phyloP scores from a whole-genome alignment of 2,888 invertebrate species.

The Bedellia somnulentella region DNA sequence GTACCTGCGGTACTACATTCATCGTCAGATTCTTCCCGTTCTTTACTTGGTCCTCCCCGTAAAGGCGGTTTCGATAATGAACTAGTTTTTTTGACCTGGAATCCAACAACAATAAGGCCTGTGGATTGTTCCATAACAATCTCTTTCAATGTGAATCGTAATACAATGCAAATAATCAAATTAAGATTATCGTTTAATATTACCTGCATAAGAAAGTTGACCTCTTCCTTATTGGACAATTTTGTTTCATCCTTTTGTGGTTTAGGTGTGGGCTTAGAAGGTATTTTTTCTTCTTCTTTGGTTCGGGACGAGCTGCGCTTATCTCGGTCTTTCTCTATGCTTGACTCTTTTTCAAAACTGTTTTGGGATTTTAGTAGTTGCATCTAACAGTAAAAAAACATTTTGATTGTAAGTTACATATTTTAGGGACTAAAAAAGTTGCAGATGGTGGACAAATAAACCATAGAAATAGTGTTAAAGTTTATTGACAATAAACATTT shows the following conservation, averaged over 20 bases:
- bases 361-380: conserved; percentile 56
- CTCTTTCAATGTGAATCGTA: too few relatives aligned
- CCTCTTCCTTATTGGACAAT: conserved; percentile 38
- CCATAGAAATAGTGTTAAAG: too few relatives aligned
- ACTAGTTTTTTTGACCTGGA: conserved; percentile 43
- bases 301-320: conserved; percentile 43
- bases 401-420: background rate
- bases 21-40: conserved; percentile 56
- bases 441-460: too few relatives aligned
- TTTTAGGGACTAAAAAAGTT: background rate
- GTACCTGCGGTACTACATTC: conserved; percentile 57
- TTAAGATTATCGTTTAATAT: too few relatives aligned
- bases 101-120: background rate
- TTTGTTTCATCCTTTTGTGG: conserved; percentile 7
- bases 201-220: conserved; percentile 55
- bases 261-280: conserved; percentile 12
- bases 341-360: conserved; percentile 56
- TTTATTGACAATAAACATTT: too few relatives aligned
- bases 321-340: conserved; percentile 17
- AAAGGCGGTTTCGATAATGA: conserved; percentile 32
- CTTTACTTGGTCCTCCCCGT: conserved; percentile 41
- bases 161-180: too few relatives aligned
- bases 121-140: background rate
- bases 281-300: conserved; percentile 28
- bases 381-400: conserved; percentile 36